phyloP scores from a whole-genome alignment of 1,140 invertebrate species.

The Eumeta japonica region DNA sequence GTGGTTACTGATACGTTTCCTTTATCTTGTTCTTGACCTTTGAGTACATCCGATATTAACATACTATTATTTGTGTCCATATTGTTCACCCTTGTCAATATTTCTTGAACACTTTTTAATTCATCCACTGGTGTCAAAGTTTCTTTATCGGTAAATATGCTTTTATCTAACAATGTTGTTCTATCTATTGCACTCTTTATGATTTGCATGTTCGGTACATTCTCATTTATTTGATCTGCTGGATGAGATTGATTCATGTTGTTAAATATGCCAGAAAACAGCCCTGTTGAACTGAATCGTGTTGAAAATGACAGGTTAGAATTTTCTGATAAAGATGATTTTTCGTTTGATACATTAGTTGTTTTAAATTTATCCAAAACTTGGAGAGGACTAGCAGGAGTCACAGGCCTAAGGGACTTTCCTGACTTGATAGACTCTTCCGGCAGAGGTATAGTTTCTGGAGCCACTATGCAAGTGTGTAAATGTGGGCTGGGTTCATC shows the following conservation, averaged over 20 bases:
- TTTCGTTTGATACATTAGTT: no score
- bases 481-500: neutral
- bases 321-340: constrained; percentile 26
- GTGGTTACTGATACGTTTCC: no score
- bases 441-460: constrained; percentile 39
- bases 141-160: constrained; percentile 40
- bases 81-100: constrained; percentile 51
- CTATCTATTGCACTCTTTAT: constrained; percentile 56
- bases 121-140: constrained; percentile 43
- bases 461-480: no score
- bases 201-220: constrained; percentile 51
- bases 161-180: constrained; percentile 51
- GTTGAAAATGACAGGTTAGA: constrained; percentile 34
- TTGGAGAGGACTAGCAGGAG: no score
- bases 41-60: constrained; percentile 46
- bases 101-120: constrained; percentile 50
- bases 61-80: constrained; percentile 56
- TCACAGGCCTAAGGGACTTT: no score
- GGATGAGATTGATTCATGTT: constrained; percentile 39
- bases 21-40: constrained; percentile 25
- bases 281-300: constrained; percentile 39
- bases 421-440: constrained; percentile 30
- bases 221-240: constrained; percentile 35
- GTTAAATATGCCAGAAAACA: constrained; percentile 49
- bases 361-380: no score